Percentiles rank a stretch among this genome's conserved stretches.
Conservation (phyloP, 2,113 vertebrate genomes). For the Hyaena hyaena region DNA sequence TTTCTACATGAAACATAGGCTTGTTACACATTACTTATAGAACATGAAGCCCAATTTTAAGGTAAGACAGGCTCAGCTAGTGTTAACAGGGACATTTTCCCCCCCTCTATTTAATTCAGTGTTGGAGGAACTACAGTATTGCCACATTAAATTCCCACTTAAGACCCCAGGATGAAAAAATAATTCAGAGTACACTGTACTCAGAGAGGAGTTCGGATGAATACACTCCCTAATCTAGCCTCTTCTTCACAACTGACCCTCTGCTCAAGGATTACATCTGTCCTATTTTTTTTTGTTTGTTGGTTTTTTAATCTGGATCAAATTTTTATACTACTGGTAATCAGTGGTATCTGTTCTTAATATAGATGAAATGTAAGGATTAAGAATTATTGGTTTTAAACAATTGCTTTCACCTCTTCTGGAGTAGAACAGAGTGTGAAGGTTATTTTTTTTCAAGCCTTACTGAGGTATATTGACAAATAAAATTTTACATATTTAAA, state of each 20-base stretch:
- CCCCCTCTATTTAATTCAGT: not conserved
- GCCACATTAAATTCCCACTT: not conserved
- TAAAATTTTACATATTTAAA: not conserved
- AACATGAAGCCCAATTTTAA: not conserved
- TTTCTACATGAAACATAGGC: not conserved
- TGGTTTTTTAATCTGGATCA: not conserved
- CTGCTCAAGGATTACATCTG: not conserved
- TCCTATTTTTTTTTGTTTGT: not conserved
- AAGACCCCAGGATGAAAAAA: not conserved
- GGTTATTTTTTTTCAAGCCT: not conserved
- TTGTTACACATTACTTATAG: not conserved
- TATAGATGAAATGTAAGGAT: not conserved
- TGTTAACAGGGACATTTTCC: not conserved
- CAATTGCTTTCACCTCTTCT: not conserved
- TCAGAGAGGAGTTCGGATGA: not conserved
- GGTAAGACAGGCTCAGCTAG: not conserved
- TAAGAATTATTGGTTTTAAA: constrained; percentile 26
- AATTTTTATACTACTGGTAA: not conserved
- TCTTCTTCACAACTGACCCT: not conserved
- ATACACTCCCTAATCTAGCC: not conserved
- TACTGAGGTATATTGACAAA: not conserved
- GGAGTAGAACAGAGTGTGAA: constrained; percentile 12
- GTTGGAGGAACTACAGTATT: not conserved
- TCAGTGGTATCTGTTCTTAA: not conserved
- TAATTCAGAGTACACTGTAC: not conserved